Conservation (phyloP, 2,888 invertebrate species). For the Cryptophagus acutangulus region DNA sequence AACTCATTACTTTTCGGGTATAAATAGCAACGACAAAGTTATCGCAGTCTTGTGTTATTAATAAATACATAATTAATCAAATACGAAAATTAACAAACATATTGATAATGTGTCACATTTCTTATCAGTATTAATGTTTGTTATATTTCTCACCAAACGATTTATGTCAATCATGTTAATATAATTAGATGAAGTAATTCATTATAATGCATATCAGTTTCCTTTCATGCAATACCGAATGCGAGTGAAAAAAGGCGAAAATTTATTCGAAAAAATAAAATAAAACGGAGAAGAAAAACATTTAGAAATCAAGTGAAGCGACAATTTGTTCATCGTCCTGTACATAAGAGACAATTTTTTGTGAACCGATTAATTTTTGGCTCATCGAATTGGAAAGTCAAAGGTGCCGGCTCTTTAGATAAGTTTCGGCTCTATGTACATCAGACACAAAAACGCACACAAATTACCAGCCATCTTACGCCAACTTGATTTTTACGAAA, state of each 20-base stretch:
- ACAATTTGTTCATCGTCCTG: slow-evolving; percentile 30
- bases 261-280: no score
- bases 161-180: slow-evolving; percentile 28
- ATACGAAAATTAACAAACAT: slow-evolving; percentile 32
- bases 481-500: slow-evolving; percentile 26
- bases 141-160: slow-evolving; percentile 32
- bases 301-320: slow-evolving; percentile 24
- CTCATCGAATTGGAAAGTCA: slow-evolving; percentile 47
- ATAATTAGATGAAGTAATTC: slow-evolving; percentile 31
- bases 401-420: slow-evolving; percentile 40
- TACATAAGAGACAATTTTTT: slow-evolving; percentile 32
- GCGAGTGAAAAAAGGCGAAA: no score
- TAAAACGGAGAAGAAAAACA: no score
- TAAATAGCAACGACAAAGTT: slow-evolving; percentile 18
- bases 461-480: slow-evolving; percentile 22
- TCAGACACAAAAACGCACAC: slow-evolving; percentile 12
- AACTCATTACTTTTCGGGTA: slow-evolving; percentile 9
- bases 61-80: slow-evolving; percentile 27
- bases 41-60: slow-evolving; percentile 13
- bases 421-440: slow-evolving; percentile 25
- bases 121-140: slow-evolving; percentile 32
- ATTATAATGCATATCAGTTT: background rate
- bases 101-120: slow-evolving; percentile 26
- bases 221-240: slow-evolving; percentile 3
- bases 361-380: slow-evolving; percentile 39